A percentile compares a stretch with the other conserved stretches of the same genome.
These are phyloP conservation scores for Lasius platythorax DNA, from an alignment of 2,888 invertebrate species.

Conservation along the genomic window DNA sequence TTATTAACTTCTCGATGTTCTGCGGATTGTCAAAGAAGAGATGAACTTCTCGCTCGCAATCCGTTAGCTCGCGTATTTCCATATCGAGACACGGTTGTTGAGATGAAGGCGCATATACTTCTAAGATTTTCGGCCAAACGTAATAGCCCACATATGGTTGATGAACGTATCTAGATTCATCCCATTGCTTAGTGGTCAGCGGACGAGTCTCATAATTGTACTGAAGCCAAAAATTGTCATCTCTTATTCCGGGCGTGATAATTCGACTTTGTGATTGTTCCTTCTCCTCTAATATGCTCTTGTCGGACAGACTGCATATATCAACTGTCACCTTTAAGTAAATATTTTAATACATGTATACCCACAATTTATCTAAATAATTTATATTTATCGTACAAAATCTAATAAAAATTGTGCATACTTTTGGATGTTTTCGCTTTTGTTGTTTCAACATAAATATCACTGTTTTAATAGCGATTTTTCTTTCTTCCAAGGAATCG, in stretches of 20 bases:
- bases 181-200: constrained; percentile 91
- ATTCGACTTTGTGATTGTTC: constrained; percentile 58
- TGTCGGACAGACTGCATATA: constrained; percentile 54
- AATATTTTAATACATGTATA: neutral
- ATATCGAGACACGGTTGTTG: constrained; percentile 89
- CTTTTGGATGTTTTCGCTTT: constrained; percentile 88
- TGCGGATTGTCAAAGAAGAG: constrained; percentile 90
- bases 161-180: constrained; percentile 90
- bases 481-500: constrained; percentile 93
- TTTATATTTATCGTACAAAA: neutral
- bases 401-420: constrained; percentile 31
- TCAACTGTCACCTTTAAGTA: constrained; percentile 74
- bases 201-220: constrained; percentile 89
- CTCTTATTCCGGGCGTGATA: constrained; percentile 87
- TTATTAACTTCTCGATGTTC: constrained; percentile 91
- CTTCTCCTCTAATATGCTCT: neutral
- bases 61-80: constrained; percentile 87
- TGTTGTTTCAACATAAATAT: constrained; percentile 91
- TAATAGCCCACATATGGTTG: constrained; percentile 88
- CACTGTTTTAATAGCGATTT: constrained; percentile 89
- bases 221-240: constrained; percentile 92
- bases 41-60: constrained; percentile 89
- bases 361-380: neutral
- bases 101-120: constrained; percentile 89
- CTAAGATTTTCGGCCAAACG: constrained; percentile 87